Conservation (phyloP, 2,888 invertebrate species). For the Drosophila pseudotalamancana region DNA sequence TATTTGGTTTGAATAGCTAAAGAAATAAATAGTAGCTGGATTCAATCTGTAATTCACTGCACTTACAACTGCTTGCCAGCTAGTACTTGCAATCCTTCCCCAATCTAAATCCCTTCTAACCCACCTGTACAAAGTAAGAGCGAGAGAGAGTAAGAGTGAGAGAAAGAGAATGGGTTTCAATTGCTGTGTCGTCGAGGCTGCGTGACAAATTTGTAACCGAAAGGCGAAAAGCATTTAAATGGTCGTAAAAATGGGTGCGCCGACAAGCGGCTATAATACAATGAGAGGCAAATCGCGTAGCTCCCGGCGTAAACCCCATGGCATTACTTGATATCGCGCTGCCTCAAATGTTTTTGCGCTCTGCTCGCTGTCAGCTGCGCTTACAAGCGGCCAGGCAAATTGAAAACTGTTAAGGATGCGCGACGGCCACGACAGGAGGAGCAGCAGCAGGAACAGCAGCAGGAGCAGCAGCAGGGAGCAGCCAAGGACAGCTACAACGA, state of each 20-base stretch:
- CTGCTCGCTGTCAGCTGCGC: conserved; percentile 73
- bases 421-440: conserved; percentile 3
- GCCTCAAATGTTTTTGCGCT: conserved; percentile 38
- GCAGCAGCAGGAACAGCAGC: conserved; percentile 12
- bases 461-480: not conserved
- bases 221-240: conserved; percentile 75
- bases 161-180: no score
- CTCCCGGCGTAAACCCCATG: conserved; percentile 19
- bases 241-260: conserved; percentile 73
- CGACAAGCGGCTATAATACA: conserved; percentile 68
- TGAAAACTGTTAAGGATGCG: conserved; percentile 75
- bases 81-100: conserved; percentile 4
- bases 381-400: conserved; percentile 75
- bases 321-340: conserved; percentile 49
- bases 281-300: conserved; percentile 59
- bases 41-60: conserved; percentile 19
- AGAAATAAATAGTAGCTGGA: not conserved
- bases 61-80: conserved; percentile 7
- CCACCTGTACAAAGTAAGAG: no score
- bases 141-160: no score
- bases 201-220: conserved; percentile 62
- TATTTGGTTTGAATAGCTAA: not conserved
- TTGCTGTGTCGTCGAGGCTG: no score
- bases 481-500: conserved; percentile 16
- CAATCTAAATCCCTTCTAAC: conserved; percentile 28